These are phyloP conservation scores for Pseudomugil gertrudae DNA, from an alignment of 2,797 vertebrate genomes.

Conservation along the genomic window DNA sequence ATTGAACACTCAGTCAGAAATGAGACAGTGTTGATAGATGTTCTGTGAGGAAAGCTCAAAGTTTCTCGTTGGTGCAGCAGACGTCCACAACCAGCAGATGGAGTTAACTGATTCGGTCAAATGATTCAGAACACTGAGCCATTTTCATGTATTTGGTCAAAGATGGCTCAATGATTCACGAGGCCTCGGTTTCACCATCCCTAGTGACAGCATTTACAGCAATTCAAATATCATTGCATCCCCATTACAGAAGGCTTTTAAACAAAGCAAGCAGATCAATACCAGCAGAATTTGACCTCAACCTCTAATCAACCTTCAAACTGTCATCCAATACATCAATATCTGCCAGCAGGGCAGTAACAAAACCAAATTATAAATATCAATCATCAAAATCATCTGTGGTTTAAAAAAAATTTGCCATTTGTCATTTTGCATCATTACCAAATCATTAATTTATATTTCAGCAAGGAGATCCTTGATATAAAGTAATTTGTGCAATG, in stretches of 20 bases:
- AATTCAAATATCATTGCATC: slow-evolving; percentile 15
- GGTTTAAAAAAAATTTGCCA: slow-evolving; percentile 23
- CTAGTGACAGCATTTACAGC: slow-evolving; percentile 8
- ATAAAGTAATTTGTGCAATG: slow-evolving; percentile 10
- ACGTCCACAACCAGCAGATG: too few relatives aligned
- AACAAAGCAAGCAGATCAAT: slow-evolving; percentile 1
- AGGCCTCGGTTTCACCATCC: too few relatives aligned
- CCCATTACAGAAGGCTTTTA: slow-evolving; percentile 16
- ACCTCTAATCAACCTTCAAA: slow-evolving; percentile 29
- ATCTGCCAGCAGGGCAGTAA: slow-evolving; percentile 4
- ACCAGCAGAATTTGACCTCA: slow-evolving; percentile 25
- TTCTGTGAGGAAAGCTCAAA: too few relatives aligned
- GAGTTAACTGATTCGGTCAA: too few relatives aligned
- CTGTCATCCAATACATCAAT: slow-evolving; percentile 9
- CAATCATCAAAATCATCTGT: slow-evolving; percentile 31
- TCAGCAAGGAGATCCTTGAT: background rate
- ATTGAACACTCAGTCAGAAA: too few relatives aligned
- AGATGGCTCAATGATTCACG: too few relatives aligned
- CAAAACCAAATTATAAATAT: slow-evolving; percentile 40
- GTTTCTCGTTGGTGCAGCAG: too few relatives aligned
- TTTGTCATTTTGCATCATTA: slow-evolving; percentile 9
- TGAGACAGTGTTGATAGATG: too few relatives aligned
- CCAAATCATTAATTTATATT: slow-evolving; percentile 10
- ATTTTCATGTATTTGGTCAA: too few relatives aligned
- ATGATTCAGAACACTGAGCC: too few relatives aligned